Evolutionary conservation across 1,140 invertebrate genomes (phyloP), one percentile per base, ranked within the genome.

Genomic region (Ganaspis sp.): DNA sequence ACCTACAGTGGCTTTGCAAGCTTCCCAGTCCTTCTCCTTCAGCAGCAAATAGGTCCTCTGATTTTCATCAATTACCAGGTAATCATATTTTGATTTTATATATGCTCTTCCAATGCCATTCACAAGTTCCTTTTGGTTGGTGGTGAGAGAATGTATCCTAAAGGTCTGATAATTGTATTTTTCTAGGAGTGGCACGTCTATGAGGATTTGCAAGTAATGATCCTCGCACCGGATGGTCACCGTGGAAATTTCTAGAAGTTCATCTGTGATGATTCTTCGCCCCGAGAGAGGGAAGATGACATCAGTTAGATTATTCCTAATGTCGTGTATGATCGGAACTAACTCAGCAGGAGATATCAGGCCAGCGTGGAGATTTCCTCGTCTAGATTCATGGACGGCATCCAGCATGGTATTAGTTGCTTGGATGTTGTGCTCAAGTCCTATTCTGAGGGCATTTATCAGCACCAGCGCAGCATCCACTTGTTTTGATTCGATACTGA

Each of bases 201-300:
- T 45, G 5, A 72, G 12, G 0, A 69, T 17, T 21, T 73, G 19
- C 19, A 64, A 42, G n/a, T n/a, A 3, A 70, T 53, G 17, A 5
- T 71, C 42, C 26, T 75, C n/a, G 26, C 49, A 53, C 42, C 40
- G 15, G 4, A 70, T 0, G 4, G 17, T 70, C 4, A 9, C n/a
- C 74, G 15, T 49, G 29, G 53, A 70, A 72, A 74, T 49, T 54
- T 15, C 23, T 4, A 19, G 15, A 15, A 64, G 4, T 37, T 49
- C 53, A 9, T 54, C 17, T 4, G 23, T 19, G 19, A 19, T 54
- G 19, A 54, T 21, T 6, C 21, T 23, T 21, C 19, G 19, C 1
- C 53, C 53, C 1, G 19, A 4, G 9, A 54, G 0, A 0, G 53
- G 53, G 12, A 23, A 54, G 23, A 0, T 23, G 0, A 21, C 19